These are phyloP conservation scores for Haliclystus octoradiatus DNA, from an alignment of 30 jellyfish, hydroid and myxozoan species.

Conservation along the genomic window DNA sequence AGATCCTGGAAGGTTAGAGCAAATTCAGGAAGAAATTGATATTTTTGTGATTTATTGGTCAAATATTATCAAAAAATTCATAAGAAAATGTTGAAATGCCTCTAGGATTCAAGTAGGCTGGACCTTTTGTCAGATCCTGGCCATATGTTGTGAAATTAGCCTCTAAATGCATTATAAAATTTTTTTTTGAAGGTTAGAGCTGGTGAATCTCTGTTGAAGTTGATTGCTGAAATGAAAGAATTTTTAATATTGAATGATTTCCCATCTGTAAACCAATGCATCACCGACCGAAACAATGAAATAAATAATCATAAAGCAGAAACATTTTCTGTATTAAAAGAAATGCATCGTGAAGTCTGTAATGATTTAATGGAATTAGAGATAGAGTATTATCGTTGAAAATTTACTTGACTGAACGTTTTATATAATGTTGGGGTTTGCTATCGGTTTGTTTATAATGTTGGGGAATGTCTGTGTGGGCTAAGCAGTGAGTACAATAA, in stretches of 20 bases:
- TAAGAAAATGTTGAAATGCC: too few species aligned
- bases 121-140: too few species aligned
- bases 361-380: conserved; percentile 49
- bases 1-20: too few species aligned
- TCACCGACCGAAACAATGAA: conserved; percentile 9
- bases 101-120: too few species aligned
- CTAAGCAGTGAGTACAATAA: too few species aligned
- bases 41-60: too few species aligned
- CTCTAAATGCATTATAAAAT: too few species aligned
- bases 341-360: too few species aligned
- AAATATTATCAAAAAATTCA: too few species aligned
- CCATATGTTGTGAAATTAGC: too few species aligned
- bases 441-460: background rate
- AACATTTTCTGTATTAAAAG: background rate
- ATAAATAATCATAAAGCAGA: background rate
- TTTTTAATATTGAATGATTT: conserved; percentile 70
- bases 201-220: conserved; percentile 79
- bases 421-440: background rate
- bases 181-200: conserved; percentile 68
- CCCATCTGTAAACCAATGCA: conserved; percentile 43
- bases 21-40: too few species aligned
- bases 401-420: background rate
- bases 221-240: conserved; percentile 77
- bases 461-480: too few species aligned
- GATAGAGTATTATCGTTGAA: conserved; percentile 21